These are phyloP conservation scores for Edolisoma coerulescens DNA, from an alignment of 2,113 vertebrate genomes.

Conservation along the genomic window DNA sequence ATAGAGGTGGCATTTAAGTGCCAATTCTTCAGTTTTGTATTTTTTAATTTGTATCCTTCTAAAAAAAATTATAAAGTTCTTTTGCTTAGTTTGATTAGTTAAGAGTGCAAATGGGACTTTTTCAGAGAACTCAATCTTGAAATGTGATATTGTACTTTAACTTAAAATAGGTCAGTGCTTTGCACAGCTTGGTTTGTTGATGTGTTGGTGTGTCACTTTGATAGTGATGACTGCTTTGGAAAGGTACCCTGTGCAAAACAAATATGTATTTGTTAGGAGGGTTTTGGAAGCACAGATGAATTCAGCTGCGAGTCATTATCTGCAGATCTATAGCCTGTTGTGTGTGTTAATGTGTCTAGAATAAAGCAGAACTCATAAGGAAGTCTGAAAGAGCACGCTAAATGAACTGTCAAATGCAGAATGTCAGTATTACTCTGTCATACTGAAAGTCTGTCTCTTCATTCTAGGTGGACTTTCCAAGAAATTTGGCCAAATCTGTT, in stretches of 20 bases:
- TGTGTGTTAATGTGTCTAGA: not conserved
- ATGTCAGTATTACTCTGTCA: not conserved
- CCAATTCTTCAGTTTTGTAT: not conserved
- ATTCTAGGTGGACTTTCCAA: conserved; percentile 92
- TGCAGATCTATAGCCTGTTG: not conserved
- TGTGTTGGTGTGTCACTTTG: not conserved
- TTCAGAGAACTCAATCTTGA: not conserved
- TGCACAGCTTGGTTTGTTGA: not conserved
- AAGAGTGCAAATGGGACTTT: not conserved
- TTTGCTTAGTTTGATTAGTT: not conserved
- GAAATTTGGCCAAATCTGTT: conserved; percentile 96
- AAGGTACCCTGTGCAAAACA: not conserved
- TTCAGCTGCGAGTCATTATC: not conserved
- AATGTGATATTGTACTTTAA: not conserved
- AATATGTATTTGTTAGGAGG: not conserved
- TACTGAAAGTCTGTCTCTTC: conserved; percentile 33
- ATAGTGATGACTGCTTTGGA: not conserved
- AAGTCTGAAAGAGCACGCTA: not conserved
- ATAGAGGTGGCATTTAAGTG: not conserved
- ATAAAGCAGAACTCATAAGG: conserved; percentile 4
- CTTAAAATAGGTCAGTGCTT: not conserved
- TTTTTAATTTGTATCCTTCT: not conserved
- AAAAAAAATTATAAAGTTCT: not conserved
- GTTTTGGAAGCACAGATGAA: not conserved
- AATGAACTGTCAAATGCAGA: not conserved